Percentiles rank a stretch among this genome's conserved stretches.
Conservation (phyloP, 2,797 vertebrate species). For the Pantherophis alleghaniensis region DNA sequence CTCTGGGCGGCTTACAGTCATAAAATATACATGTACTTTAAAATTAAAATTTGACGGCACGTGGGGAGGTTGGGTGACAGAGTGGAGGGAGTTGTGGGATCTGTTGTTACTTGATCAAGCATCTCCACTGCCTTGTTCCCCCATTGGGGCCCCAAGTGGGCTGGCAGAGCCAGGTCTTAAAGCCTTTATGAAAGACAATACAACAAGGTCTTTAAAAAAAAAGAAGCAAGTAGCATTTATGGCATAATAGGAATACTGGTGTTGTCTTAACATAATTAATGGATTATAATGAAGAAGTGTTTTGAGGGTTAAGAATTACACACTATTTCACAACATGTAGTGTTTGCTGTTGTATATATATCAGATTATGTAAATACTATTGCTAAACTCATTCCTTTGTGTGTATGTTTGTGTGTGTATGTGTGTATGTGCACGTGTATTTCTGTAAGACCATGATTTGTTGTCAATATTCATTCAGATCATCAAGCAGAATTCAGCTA, state of each 20-base stretch:
- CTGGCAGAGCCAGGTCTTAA: not conserved
- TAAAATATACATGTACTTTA: not conserved
- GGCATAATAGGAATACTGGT: not conserved
- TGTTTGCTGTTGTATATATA: not conserved
- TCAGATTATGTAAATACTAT: not conserved
- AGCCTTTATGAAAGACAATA: slow-evolving; percentile 12
- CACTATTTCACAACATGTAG: not conserved
- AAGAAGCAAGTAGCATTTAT: not conserved
- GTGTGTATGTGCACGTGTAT: too few relatives aligned
- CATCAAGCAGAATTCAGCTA: not conserved
- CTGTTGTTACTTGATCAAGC: not conserved
- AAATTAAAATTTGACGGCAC: not conserved
- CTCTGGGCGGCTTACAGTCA: not conserved
- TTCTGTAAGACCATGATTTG: not conserved
- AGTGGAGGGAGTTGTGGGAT: not conserved
- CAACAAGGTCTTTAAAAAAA: slow-evolving; percentile 17
- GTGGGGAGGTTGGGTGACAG: not conserved
- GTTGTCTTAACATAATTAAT: not conserved
- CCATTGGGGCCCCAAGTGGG: not conserved
- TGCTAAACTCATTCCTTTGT: not conserved
- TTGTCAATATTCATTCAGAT: slow-evolving; percentile 13
- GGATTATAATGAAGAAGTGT: not conserved
- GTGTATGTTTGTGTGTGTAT: not conserved
- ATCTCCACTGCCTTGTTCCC: not conserved
- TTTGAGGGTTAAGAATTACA: not conserved